Evolutionary conservation across 2,113 vertebrate genomes (phyloP).

Genomic region (Mormyrus lacerda): DNA sequence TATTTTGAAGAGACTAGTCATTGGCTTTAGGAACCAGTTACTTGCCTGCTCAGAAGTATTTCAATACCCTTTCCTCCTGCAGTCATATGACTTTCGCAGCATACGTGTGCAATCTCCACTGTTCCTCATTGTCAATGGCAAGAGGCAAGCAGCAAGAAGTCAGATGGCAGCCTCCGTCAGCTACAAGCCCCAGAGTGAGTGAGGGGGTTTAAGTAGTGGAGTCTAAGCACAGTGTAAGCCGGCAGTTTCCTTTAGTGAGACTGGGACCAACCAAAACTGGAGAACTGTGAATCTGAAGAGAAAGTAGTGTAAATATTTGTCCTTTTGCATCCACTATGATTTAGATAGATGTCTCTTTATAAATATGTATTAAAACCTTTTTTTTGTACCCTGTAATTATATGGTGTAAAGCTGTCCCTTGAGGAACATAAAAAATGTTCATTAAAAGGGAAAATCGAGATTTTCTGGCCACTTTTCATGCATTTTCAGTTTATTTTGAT

Average conservation of each 20-base stretch:
- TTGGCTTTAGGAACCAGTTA: background rate
- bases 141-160: conserved; percentile 67
- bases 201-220: conserved; percentile 24
- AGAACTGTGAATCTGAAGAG: background rate
- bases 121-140: conserved; percentile 80
- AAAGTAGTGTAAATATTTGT: conserved; percentile 6
- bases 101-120: conserved; percentile 79
- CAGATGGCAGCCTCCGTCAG: conserved; percentile 72
- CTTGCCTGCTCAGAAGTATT: background rate
- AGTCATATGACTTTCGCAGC: conserved; percentile 70
- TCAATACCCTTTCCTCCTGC: background rate
- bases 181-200: conserved; percentile 72
- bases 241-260: background rate
- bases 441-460: background rate
- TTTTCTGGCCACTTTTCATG: background rate
- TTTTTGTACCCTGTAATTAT: background rate
- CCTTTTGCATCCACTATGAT: background rate
- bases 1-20: background rate
- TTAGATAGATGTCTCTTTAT: background rate
- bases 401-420: background rate
- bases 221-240: background rate
- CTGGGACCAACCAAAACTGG: background rate
- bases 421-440: background rate
- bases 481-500: background rate
- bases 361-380: background rate